Evolutionary conservation across 2,797 vertebrate species (phyloP), one percentile per base, ranked within the genome.

Genomic region (Euthynnus affinis): DNA sequence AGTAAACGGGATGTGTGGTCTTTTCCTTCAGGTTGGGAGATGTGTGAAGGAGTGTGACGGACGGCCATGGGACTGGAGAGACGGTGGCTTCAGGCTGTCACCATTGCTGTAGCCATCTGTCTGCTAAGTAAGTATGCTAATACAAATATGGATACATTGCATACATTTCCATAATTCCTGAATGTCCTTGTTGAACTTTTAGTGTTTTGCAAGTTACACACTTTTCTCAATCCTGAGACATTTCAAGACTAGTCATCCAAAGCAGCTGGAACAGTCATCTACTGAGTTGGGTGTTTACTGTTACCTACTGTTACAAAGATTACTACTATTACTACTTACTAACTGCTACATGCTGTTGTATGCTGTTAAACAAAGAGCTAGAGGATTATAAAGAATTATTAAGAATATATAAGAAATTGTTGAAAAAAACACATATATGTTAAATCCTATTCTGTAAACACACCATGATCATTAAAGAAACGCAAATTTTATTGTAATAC

Each of bases 1-100:
- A 61, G 37, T 83, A 40, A 92, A 78, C 15, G 46, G 51, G 46
- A 85, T 88, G 84, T 88, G 70, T 79, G 80, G 15, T 87, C 49
- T 78, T 82, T 42, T 74, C 46, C 91, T 92, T 67, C 92, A 95
- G 94, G 92, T 93, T 68, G 84, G 91, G 91, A 87, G 88, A 94
- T 95, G 91, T 93, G 92, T 90, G 89, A 92, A 84, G 93, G 84
- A 87, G 93, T 88, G 92, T 95, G 95, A 95, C 86, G 80, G 76
- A 89, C 91, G 93, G 95, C 94, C 94, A 96, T 96, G 96, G 94
- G 95, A 94, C 90, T 87, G 91, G 92, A 94, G 91, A 92, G 91
- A 90, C 92, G 88, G 88, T 92, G 95, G 94, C 90, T 94, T 90
- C 92, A 91, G 86, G 91, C 91, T 92, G 88, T 95, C 91, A 92